phyloP scores from a whole-genome alignment of 2,113 vertebrate genomes.

The Raja brachyura region DNA sequence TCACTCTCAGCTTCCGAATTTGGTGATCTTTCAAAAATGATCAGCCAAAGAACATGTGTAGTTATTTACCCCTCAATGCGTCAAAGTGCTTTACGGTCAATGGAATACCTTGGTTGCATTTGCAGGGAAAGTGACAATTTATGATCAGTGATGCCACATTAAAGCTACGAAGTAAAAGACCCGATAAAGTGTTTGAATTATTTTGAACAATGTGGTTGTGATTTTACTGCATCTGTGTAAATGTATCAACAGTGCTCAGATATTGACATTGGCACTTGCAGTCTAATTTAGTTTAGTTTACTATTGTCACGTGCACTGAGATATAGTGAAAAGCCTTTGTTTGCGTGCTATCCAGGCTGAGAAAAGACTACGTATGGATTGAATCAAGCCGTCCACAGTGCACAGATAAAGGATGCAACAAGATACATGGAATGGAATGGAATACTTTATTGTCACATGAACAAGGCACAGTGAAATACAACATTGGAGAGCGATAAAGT shows the following conservation, averaged over 20 bases:
- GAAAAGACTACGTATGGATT: too few species aligned
- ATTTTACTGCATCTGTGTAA: neutral
- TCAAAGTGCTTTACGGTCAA: neutral
- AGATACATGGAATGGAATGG: too few species aligned
- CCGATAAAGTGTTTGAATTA: neutral
- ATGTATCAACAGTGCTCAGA: neutral
- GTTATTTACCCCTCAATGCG: neutral
- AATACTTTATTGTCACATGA: too few species aligned
- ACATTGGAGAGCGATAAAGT: too few species aligned
- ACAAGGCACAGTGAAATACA: too few species aligned
- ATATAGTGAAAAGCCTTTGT: too few species aligned
- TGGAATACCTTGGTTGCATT: neutral
- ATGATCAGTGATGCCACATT: neutral
- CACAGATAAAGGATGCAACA: too few species aligned
- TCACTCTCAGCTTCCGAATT: neutral
- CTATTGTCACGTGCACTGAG: too few species aligned
- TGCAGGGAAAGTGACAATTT: neutral
- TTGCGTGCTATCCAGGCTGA: too few species aligned
- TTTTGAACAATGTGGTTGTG: neutral
- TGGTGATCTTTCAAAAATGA: neutral
- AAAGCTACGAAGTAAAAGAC: neutral
- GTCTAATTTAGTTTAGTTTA: too few species aligned
- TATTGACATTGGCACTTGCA: too few species aligned
- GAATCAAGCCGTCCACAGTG: too few species aligned
- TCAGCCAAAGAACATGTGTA: neutral